Conservation (phyloP, 2,797 vertebrate genomes). For the Harpagifer antarcticus region DNA sequence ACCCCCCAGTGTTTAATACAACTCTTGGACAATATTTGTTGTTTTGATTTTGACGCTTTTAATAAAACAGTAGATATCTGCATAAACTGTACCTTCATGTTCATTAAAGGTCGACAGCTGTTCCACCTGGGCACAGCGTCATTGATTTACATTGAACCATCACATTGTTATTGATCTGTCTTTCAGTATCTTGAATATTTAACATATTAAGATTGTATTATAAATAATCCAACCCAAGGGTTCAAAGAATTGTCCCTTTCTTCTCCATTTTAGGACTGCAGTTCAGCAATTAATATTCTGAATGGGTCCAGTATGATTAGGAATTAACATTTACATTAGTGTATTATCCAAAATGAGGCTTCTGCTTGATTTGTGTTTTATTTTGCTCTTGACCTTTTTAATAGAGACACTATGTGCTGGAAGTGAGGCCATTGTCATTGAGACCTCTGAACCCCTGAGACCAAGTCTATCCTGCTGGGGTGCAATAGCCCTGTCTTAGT, state of each 20-base stretch:
- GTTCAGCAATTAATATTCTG: constrained; percentile 15
- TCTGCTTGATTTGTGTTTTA: constrained; percentile 56
- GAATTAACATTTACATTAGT: constrained; percentile 57
- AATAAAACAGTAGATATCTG: not conserved
- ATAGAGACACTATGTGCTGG: constrained; percentile 49
- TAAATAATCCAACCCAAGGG: not conserved
- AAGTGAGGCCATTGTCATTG: constrained; percentile 54
- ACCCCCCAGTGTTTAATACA: not conserved
- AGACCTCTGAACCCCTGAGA: constrained; percentile 47
- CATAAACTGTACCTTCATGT: not conserved
- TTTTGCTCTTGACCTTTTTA: constrained; percentile 70
- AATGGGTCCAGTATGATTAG: constrained; percentile 26
- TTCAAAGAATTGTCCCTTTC: not conserved
- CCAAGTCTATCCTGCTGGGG: constrained; percentile 62
- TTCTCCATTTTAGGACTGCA: not conserved
- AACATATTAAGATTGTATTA: not conserved
- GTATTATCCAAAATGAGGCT: constrained; percentile 49
- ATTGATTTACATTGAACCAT: not conserved
- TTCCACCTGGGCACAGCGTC: not conserved
- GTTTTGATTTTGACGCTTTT: not conserved
- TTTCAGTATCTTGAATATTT: not conserved
- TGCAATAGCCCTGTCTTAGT: constrained; percentile 71
- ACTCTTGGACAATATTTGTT: not conserved
- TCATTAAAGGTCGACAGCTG: not conserved
- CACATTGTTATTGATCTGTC: not conserved